Base-by-base conservation (phyloP, 2,113 vertebrate genomes). In the Canis aureus region DNA sequence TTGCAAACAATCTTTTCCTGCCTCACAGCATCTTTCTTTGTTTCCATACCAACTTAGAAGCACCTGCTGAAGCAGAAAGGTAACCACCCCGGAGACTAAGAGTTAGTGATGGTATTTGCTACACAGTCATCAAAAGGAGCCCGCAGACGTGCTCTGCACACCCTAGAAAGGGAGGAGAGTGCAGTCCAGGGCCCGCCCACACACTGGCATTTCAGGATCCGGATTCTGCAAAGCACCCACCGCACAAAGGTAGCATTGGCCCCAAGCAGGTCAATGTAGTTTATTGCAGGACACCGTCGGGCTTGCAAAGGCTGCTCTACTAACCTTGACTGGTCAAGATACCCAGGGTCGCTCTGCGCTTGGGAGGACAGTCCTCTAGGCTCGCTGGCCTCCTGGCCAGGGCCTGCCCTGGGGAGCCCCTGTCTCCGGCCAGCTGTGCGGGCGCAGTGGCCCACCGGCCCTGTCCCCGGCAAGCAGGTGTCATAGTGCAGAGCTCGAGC, bases 321-420 rank as follows among this genome's bases (percentile, higher is more conserved):
- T 99, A 98, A 99, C 99, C 99, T 99, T 99, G 99, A 98, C 99
- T 99, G 96, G 99, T 99, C 98, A 99, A 99, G 98, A 99, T 98
- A 91, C 99, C 99, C 99, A 99, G 99, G 99, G 99, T 98, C 97
- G 99, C 98, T 97, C 98, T 99, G 97, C 99, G 99, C 98, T 99
- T 99, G 13, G 98, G 95, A 97, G 99, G 97, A 95, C 97, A 96
- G 92, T 99, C 98, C 94, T 98, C 98, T 97, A 94, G 10, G 43
- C 73, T 96, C 80, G 97, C 98, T 98, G 97, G 95, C 84, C 98
- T 98, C 97, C 99, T 98, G 98, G 99, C 99, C 98, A 98, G 97
- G 95, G 95, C 80, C 97, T 98, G 98, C 95, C 95, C 90, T 94
- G 64, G 60, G 92, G 73, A 97, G 98, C 97, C 98, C 98, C 98